Percentiles rank a stretch among this genome's conserved stretches.
phyloP scores from a whole-genome alignment of 2,113 vertebrate species.

The Dicentrarchus labrax region DNA sequence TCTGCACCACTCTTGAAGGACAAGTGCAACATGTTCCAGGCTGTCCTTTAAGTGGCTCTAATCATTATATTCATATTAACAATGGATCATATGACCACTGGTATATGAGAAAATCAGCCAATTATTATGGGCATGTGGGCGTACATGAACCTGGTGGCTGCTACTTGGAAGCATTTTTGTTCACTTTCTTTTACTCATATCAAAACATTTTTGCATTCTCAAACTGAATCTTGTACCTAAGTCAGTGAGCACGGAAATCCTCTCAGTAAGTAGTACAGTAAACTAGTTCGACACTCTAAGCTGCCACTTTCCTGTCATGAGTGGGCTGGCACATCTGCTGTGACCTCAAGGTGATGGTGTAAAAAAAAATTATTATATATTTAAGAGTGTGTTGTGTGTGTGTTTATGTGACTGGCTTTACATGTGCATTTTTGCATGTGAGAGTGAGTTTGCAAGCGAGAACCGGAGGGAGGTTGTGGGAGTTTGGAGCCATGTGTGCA shows the following conservation, averaged over 20 bases:
- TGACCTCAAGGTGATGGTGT: constrained; percentile 22
- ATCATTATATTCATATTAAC: neutral
- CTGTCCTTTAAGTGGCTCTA: neutral
- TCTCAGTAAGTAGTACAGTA: neutral
- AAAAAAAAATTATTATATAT: constrained; percentile 13
- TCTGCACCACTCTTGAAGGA: neutral
- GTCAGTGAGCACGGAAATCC: neutral
- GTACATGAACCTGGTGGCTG: neutral
- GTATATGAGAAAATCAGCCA: neutral
- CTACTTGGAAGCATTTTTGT: neutral
- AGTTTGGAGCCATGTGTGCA: constrained; percentile 66
- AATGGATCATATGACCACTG: neutral
- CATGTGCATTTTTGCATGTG: neutral
- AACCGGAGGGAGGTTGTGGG: constrained; percentile 40
- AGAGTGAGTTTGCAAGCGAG: constrained; percentile 18
- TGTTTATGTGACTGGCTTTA: constrained; percentile 4
- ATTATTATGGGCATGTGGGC: too few species aligned
- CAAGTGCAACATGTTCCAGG: neutral
- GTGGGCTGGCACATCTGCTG: neutral
- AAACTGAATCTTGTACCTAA: neutral
- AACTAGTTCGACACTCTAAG: neutral
- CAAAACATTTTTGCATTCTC: neutral
- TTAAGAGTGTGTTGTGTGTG: neutral
- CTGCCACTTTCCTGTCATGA: constrained; percentile 14
- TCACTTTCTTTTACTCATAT: neutral